Evolutionary conservation across 2,797 vertebrate genomes (phyloP), one percentile per base, ranked within the genome.

Genomic region (Rhabdomys pumilio): DNA sequence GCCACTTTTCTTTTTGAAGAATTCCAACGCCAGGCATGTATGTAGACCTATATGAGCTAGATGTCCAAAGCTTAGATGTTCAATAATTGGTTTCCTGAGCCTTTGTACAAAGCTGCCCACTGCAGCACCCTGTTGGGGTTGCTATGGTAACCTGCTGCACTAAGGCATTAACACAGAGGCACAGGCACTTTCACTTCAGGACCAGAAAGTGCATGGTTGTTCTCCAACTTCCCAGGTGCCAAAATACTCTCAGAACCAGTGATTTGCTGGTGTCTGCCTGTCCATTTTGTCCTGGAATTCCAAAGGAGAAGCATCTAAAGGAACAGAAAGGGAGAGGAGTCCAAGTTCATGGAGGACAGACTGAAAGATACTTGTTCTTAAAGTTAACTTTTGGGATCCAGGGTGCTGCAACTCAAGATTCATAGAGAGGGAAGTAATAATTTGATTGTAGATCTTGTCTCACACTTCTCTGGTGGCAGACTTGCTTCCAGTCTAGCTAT

Each of bases 121-220:
- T 87, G 94, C 93, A 97, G 86, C 90, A 92, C 94, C 97, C 67
- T 65, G 90, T 77, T 96, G 95, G 89, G 0, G 98, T 98, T 98
- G 98, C 98, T 96, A 98, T 98, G 98, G 98, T 96, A 98, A 98
- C 98, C 85, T 95, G 0, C 75, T 97, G 96, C 89, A 47, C 97
- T 93, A 93, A 96, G 91, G 90, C 85, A 91, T 96, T 93, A 85
- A 90, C 65, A 89, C 76, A 83, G 10, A 86, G 72, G 91, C 81
- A 79, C 76, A 84, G 77, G 44, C 34, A 91, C 53, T 95, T 63
- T 96, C 61, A 81, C 44, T 94, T 92, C 55, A 84, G 87, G 77
- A 47, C 86, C 88, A 96, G 94, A 69, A 87, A 97, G 91, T 92
- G 41, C 82, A 82, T 12, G 41, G 57, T 90, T 95, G 75, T 85